These are phyloP conservation scores for Allygus modestus DNA, from an alignment of 2,888 invertebrate genomes.

Conservation along the genomic window DNA sequence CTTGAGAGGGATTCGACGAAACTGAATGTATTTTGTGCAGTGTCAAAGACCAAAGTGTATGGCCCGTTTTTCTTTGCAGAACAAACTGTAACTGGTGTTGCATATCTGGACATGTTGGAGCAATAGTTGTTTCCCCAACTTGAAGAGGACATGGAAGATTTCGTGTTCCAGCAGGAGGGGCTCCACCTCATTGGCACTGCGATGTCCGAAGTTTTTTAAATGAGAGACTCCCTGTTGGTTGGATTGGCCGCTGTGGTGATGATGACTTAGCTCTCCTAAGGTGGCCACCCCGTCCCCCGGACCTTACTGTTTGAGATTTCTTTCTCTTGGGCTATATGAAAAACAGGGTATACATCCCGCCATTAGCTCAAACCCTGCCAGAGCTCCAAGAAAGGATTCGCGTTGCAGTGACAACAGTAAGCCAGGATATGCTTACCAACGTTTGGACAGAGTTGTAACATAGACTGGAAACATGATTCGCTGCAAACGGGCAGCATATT, in stretches of 20 bases:
- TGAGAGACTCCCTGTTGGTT: not conserved
- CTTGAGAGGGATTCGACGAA: too few species aligned
- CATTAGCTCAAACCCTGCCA: slow-evolving; percentile 17
- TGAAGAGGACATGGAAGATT: too few species aligned
- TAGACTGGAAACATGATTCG: slow-evolving; percentile 3
- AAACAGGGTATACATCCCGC: slow-evolving; percentile 25
- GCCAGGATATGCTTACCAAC: slow-evolving; percentile 6
- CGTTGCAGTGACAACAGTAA: slow-evolving; percentile 34
- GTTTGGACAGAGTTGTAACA: not conserved
- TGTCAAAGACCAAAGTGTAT: too few species aligned
- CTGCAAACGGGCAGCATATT: slow-evolving; percentile 7
- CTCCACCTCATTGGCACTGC: too few species aligned
- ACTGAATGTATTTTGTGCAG: too few species aligned
- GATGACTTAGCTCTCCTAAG: slow-evolving; percentile 2
- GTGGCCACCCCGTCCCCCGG: slow-evolving; percentile 19
- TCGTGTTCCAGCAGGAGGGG: too few species aligned
- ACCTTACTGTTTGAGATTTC: slow-evolving; percentile 26
- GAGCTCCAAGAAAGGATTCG: slow-evolving; percentile 15
- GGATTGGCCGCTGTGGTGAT: not conserved
- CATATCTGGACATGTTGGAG: too few species aligned
- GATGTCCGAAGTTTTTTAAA: too few species aligned
- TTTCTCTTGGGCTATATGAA: slow-evolving; percentile 32
- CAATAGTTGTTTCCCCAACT: too few species aligned
- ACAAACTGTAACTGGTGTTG: too few species aligned
- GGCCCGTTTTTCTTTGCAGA: too few species aligned